Evolutionary conservation across 2,888 invertebrate species (phyloP).

Genomic region (Strigamia transsilvanica): DNA sequence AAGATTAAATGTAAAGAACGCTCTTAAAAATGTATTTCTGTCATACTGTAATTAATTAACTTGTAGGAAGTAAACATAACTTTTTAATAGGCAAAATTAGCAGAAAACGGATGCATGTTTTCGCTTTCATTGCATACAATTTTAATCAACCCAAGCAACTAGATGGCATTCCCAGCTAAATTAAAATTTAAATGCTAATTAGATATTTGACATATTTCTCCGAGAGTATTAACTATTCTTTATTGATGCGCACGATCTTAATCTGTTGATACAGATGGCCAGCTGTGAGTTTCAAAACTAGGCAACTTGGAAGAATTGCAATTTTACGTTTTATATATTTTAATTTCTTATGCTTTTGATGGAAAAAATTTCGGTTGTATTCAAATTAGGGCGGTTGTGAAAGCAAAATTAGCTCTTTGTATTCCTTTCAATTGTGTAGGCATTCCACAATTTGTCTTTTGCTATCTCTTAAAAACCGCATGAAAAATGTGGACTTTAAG

Average conservation of each 20-base stretch:
- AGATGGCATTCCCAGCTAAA: no score
- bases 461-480: constrained; percentile 19
- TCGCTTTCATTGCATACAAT: background rate
- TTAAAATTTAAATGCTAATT: background rate
- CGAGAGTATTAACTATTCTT: background rate
- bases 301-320: no score
- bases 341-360: background rate
- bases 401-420: constrained; percentile 17
- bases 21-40: no score
- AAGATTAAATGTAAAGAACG: no score
- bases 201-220: background rate
- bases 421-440: background rate
- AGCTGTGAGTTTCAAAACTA: background rate
- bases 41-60: no score
- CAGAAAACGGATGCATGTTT: no score
- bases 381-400: background rate
- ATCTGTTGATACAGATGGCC: background rate
- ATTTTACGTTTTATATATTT: background rate
- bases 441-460: background rate
- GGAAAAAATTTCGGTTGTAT: background rate
- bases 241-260: background rate
- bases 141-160: background rate
- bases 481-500: constrained; percentile 38
- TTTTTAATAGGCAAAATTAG: no score
- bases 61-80: no score